Evolutionary conservation across 1,140 invertebrate species (phyloP), one percentile per base, ranked within the genome.

Genomic region (Anadara kagoshimensis): DNA sequence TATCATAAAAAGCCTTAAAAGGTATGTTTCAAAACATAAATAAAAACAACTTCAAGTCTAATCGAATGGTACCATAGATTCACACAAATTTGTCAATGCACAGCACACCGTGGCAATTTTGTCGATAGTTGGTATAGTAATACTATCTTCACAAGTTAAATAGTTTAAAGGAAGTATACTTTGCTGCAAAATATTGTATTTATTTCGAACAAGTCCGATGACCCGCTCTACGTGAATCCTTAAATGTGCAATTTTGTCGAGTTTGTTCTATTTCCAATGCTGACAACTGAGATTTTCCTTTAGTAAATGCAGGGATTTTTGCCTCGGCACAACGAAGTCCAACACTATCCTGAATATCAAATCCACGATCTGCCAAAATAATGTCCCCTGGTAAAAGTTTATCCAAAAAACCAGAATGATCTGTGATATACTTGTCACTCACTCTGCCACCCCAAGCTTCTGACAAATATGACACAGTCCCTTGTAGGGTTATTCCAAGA

Each of bases 211-310:
- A 66, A 22, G 20, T 14, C 80, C 83, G 69, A 86, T 83, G 7
- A 82, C 83, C 57, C 82, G 63, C 78, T 86, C 84, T 0, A 87
- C 84, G 77, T 87, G 82, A 26, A 87, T 86, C 49, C 85, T 43
- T 10, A 78, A 67, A 47, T 76, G 29, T 43, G 83, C 83, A 22
- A 86, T 80, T 76, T 78, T 72, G 73, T 64, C 82, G 56, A 24
- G 83, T 81, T 54, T 72, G 49, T 71, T 80, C 78, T 5, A 83
- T 24, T 20, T 85, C 79, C 1, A 75, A 14, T 36, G 75, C 20
- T 57, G 63, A 47, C 29, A 83, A 49, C 57, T 83, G 80, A 53
- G 57, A 29, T 12, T 64, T 58, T n/a, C 75, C 65, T 67, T 71
- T 77, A 7, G 78, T 77, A 20, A 77, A 79, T n/a, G 69, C 67